These are phyloP conservation scores for Bryconaethiops microstoma DNA, from an alignment of 2,797 vertebrate genomes.

Conservation along the genomic window DNA sequence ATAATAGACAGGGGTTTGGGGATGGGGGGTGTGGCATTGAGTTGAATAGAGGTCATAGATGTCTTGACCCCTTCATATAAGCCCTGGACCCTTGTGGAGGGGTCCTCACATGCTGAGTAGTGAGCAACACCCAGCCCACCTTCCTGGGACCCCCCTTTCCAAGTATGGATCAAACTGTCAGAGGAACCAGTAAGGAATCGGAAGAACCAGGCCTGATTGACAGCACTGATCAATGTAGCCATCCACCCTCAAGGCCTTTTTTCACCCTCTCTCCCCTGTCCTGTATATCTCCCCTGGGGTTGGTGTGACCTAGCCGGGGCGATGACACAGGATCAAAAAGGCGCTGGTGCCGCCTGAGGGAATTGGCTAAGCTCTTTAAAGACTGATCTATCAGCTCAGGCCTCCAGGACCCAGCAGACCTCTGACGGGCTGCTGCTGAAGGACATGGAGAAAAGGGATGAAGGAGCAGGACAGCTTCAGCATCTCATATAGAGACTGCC, in stretches of 20 bases:
- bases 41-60: conserved; percentile 29
- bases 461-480: not conserved
- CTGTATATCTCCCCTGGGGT: conserved; percentile 13
- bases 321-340: conserved; percentile 31
- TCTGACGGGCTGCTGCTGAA: not conserved
- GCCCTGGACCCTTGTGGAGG: not conserved
- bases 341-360: not conserved
- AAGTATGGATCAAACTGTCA: not conserved
- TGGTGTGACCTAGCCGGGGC: conserved; percentile 12
- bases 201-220: conserved; percentile 34
- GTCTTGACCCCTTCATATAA: conserved; percentile 35
- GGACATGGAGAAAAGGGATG: not conserved
- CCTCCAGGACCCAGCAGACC: not conserved
- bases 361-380: conserved; percentile 19
- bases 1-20: conserved; percentile 11
- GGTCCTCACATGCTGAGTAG: too few relatives aligned
- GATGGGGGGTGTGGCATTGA: not conserved
- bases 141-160: not conserved
- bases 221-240: conserved; percentile 38
- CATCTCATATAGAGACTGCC: not conserved
- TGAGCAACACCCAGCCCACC: too few relatives aligned
- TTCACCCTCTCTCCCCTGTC: not conserved
- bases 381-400: conserved; percentile 15
- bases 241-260: conserved; percentile 14
- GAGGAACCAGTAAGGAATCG: not conserved